phyloP scores from a whole-genome alignment of 2,888 invertebrate species.

The Hyposoter didymator region DNA sequence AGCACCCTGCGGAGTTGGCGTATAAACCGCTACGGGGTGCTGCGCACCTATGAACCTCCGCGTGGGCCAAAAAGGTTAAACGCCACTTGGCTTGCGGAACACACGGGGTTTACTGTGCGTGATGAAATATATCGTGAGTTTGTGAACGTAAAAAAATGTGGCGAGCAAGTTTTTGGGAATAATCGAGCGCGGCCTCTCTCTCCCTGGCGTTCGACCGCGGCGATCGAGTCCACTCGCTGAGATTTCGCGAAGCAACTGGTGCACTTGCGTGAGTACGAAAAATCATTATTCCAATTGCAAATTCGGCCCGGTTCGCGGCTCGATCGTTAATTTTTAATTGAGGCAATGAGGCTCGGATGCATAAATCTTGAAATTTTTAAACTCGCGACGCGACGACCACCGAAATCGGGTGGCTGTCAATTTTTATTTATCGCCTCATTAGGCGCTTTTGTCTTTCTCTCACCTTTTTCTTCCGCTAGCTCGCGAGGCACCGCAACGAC shows the following conservation, averaged over 20 bases:
- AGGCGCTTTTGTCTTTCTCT: neutral
- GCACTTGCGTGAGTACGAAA: neutral
- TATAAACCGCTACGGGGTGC: neutral
- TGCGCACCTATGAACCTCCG: slow-evolving; percentile 11
- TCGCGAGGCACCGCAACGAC: slow-evolving; percentile 1
- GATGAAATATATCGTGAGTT: too few relatives aligned
- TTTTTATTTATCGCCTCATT: slow-evolving; percentile 1
- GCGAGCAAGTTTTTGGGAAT: neutral
- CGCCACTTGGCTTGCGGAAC: neutral
- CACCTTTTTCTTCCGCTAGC: neutral
- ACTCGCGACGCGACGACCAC: neutral
- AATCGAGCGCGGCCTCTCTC: neutral
- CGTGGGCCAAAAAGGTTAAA: slow-evolving; percentile 3
- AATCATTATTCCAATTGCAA: neutral
- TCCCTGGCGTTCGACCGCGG: neutral
- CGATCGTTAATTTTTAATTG: neutral
- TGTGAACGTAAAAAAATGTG: neutral
- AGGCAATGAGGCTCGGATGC: neutral
- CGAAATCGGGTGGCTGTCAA: neutral
- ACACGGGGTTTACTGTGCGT: neutral
- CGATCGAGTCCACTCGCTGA: neutral
- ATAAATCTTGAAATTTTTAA: neutral
- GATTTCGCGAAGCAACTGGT: neutral
- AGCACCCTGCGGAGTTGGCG: neutral
- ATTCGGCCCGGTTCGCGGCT: too few relatives aligned